A percentile compares a stretch with the other conserved stretches of the same genome.
Evolutionary conservation across 2,797 vertebrate species (phyloP).

Genomic region (Hyperoplus immaculatus): DNA sequence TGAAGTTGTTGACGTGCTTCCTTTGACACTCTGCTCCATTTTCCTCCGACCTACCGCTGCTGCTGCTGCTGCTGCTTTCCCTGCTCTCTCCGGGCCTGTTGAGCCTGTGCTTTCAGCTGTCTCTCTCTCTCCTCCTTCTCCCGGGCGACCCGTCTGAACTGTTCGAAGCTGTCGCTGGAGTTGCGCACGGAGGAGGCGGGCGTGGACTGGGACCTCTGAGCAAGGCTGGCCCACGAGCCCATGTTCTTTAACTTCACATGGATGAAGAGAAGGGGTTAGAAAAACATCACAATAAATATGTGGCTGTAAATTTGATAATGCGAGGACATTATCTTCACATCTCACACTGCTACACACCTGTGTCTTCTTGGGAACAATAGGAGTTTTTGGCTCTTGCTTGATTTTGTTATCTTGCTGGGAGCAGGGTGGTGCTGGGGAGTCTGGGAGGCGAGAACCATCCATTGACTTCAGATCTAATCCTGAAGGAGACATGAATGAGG

Average conservation of each 20-base stretch:
- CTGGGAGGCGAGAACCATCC: conserved; percentile 87
- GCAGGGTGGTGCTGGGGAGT: conserved; percentile 80
- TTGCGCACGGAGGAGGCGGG: conserved; percentile 90
- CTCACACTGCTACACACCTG: conserved; percentile 59
- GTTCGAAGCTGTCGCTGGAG: conserved; percentile 94
- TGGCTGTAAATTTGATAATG: not conserved
- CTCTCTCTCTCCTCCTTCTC: conserved; percentile 94
- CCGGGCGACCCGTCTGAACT: conserved; percentile 89
- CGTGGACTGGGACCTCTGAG: conserved; percentile 90
- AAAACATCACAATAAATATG: not conserved
- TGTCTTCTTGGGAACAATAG: conserved; percentile 90
- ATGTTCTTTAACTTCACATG: conserved; percentile 93
- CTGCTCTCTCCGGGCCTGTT: conserved; percentile 89
- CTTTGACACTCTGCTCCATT: not conserved
- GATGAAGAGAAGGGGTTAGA: not conserved
- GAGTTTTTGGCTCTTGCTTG: conserved; percentile 92
- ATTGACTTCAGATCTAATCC: conserved; percentile 87
- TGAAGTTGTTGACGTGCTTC: not conserved
- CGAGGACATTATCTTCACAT: not conserved
- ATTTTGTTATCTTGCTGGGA: conserved; percentile 87
- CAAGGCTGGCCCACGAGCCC: conserved; percentile 94
- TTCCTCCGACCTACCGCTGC: conserved; percentile 82
- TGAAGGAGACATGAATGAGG: conserved; percentile 44
- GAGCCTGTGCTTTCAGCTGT: conserved; percentile 91
- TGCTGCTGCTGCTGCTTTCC: conserved; percentile 91